Base-by-base conservation (phyloP, 2,113 vertebrate genomes). In the Laticauda colubrina region DNA sequence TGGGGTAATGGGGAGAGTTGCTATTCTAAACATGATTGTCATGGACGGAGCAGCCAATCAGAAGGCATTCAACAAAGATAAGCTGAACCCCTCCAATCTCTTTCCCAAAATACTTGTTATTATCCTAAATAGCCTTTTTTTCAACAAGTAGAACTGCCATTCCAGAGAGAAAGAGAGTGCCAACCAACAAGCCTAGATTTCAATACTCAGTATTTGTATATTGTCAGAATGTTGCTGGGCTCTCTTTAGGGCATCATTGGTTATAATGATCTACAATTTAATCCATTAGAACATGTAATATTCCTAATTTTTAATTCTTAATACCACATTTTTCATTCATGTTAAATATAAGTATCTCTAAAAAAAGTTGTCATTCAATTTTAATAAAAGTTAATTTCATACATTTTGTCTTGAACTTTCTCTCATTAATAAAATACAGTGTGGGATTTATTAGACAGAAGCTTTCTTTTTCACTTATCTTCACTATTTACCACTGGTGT, bases 361-460 rank as follows among this genome's bases (percentile, higher is more conserved):
- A 93, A 93, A 59, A 87, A 59, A 95, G 96, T 96, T 97, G 92
- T 95, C 94, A 92, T 59, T 93, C 93, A 26, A 8, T 85, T 94
- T 94, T 95, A 93, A 96, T 94, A 93, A 95, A 96, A 97, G 93
- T 90, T 94, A 96, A 95, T 96, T 96, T 93, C n/a, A 20, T 91
- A 26, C 0, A 29, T 95, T 53, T 95, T 95, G 56, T 88, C 93
- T 94, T 95, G 93, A 95, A 94, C 93, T 94, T 93, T 93, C 57
- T 94, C 93, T 87, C 54, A 90, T 34, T 93, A 43, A 92, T 92
- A 89, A 95, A 93, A 81, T 92, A 57, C 85, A 89, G 91, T 95
- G 57, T 91, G 92, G 92, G 95, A 94, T 96, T 91, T 96, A 56
- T 64, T 93, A 93, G 89, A 51, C 94, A 91, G 91, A 94, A 39